Evolutionary conservation across 2,797 vertebrate genomes (phyloP).

Genomic region (Danio albolineatus): DNA sequence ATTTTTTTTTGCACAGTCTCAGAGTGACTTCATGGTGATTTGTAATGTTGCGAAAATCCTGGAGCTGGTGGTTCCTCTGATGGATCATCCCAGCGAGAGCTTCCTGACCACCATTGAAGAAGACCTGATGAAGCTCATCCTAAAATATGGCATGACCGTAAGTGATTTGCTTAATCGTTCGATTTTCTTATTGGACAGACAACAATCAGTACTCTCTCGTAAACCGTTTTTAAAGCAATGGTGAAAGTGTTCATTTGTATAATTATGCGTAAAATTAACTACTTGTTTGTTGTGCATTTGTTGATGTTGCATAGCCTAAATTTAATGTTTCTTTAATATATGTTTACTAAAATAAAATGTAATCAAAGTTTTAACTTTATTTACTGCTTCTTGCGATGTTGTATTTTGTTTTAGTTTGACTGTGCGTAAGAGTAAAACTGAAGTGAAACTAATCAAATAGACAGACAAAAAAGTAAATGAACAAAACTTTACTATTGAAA

Average conservation of each 20-base stretch:
- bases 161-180: conserved; percentile 53
- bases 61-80: conserved; percentile 94
- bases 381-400: too few relatives aligned
- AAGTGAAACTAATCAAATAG: too few relatives aligned
- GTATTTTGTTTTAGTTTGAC: too few relatives aligned
- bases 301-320: neutral
- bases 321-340: too few relatives aligned
- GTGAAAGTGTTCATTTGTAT: neutral
- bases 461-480: too few relatives aligned
- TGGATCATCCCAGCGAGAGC: conserved; percentile 97
- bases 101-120: conserved; percentile 98
- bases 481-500: too few relatives aligned
- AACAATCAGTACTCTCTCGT: neutral
- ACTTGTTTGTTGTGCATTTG: neutral
- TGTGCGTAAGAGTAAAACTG: too few relatives aligned
- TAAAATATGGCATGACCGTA: conserved; percentile 99
- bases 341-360: too few relatives aligned
- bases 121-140: conserved; percentile 98
- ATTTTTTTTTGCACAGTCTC: conserved; percentile 77
- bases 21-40: conserved; percentile 99
- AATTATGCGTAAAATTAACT: neutral
- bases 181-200: neutral
- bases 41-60: conserved; percentile 98
- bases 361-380: too few relatives aligned
- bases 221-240: neutral